phyloP scores from a whole-genome alignment of 37 sponge, comb jelly and placozoan species.

The Oopsacas minuta region DNA sequence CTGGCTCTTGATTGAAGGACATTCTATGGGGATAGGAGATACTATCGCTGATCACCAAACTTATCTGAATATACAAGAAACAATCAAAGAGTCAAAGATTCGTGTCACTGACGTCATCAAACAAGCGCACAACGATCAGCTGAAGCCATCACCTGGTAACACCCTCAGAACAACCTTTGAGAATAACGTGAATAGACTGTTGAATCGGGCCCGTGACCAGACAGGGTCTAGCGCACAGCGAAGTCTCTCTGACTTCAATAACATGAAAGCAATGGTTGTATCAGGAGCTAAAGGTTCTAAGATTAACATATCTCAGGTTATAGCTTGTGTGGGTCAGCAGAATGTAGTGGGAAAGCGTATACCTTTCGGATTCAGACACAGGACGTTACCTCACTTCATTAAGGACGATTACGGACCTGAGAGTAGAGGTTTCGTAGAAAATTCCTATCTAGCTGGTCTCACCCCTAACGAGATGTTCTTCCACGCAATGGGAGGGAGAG shows the following conservation, averaged over 20 bases:
- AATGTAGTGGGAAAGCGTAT: slow-evolving; percentile 99
- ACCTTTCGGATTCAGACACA: slow-evolving; percentile 93
- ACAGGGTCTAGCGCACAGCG: slow-evolving; percentile 89
- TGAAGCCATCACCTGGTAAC: slow-evolving; percentile 98
- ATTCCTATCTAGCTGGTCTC: slow-evolving; percentile 96
- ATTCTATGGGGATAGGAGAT: slow-evolving; percentile 99
- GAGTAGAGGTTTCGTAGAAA: slow-evolving; percentile 97
- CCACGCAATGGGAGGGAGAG: slow-evolving; percentile 99
- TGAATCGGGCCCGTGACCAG: slow-evolving; percentile 96
- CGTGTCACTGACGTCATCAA: slow-evolving; percentile 92
- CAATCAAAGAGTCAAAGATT: slow-evolving; percentile 88
- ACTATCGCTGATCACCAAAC: slow-evolving; percentile 92
- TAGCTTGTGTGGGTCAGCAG: slow-evolving; percentile 99
- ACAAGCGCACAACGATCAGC: slow-evolving; percentile 95
- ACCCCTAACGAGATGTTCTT: slow-evolving; percentile 99
- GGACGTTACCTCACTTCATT: slow-evolving; percentile 99
- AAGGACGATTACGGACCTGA: slow-evolving; percentile 99
- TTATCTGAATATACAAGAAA: slow-evolving; percentile 81
- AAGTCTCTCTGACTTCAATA: slow-evolving; percentile 92
- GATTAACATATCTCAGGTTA: slow-evolving; percentile 99
- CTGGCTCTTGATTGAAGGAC: slow-evolving; percentile 85
- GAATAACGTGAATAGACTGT: slow-evolving; percentile 93
- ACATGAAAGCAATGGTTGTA: slow-evolving; percentile 98
- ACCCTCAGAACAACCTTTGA: slow-evolving; percentile 97
- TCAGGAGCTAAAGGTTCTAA: slow-evolving; percentile 99